These are phyloP conservation scores for Characodon lateralis DNA, from an alignment of 2,797 vertebrate genomes.

Conservation along the genomic window DNA sequence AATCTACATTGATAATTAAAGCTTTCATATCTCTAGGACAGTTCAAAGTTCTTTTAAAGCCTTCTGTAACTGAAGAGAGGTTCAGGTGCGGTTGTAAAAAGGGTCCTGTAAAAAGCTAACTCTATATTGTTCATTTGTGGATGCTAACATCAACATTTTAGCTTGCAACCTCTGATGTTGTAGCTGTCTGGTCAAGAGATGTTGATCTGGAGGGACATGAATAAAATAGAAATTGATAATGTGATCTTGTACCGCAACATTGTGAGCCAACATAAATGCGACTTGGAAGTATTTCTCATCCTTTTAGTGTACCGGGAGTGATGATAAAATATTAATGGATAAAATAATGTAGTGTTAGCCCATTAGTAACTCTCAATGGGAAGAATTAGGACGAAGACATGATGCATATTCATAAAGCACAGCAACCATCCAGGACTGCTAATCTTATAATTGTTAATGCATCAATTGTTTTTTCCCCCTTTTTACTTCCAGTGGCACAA, in stretches of 20 bases:
- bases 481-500: slow-evolving; percentile 22
- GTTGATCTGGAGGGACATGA: neutral
- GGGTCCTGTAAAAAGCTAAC: neutral
- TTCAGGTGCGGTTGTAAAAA: neutral
- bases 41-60: neutral
- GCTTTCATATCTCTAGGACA: neutral
- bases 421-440: slow-evolving; percentile 40
- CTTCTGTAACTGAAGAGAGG: neutral
- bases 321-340: slow-evolving; percentile 46
- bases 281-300: slow-evolving; percentile 36
- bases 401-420: slow-evolving; percentile 53
- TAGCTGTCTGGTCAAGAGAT: neutral
- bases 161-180: neutral
- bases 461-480: slow-evolving; percentile 32
- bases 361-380: slow-evolving; percentile 30
- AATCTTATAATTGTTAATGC: slow-evolving; percentile 56
- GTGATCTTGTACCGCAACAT: neutral
- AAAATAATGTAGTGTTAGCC: slow-evolving; percentile 24
- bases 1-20: neutral
- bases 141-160: neutral
- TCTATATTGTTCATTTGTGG: neutral
- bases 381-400: slow-evolving; percentile 34
- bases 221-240: neutral
- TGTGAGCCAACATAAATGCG: slow-evolving; percentile 13
- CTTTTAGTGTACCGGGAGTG: slow-evolving; percentile 27